Evolutionary conservation across 2,888 invertebrate species (phyloP), one percentile per base, ranked within the genome.

Genomic region (Pseudococcus viburni): DNA sequence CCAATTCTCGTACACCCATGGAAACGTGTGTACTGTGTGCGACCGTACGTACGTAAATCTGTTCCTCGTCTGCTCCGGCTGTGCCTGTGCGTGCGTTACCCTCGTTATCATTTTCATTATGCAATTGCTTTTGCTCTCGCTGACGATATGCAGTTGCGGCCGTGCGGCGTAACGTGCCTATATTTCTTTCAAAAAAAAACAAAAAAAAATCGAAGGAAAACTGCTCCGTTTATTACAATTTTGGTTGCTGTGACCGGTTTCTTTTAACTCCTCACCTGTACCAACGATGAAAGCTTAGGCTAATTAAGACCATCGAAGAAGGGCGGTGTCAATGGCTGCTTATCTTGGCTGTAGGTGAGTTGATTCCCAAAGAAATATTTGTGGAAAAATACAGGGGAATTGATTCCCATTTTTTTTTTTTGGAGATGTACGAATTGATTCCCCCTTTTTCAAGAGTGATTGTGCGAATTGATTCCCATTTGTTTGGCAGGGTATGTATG

Each of bases 41-140:
- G 15, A 8, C 5, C 5, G 59, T 19, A 22, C 12, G 8, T 22
- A 12, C n/a, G 5, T 59, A 8, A 42, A 9, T 42, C n/a, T 59
- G 59, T 59, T 7, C 64, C 22, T 11, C 19, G 64, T 22, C 22
- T 3, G 19, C 22, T 59, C n/a, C 22, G 19, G 6, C 55, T 15
- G 64, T 64, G 64, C 64, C 22, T 15, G 9, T 22, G 22, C 64
- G 19, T 64, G 64, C 11, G 22, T 64, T 11, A 64, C 22, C 22
- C 64, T 64, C 64, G 64, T 64, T 22, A 64, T 64, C 22, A 73
- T 64, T 22, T 19, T 22, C 22, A 73, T 73, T 73, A 73, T 73
- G 73, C 73, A 73, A 73, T 33, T 73, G 68, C 68, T 73, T 12
- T n/a, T 64, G 64, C 19, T 64, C 19, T 64, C 42, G 42, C 8